Conservation (phyloP, 2,797 vertebrate species). For the Arctocebus calabarensis region DNA sequence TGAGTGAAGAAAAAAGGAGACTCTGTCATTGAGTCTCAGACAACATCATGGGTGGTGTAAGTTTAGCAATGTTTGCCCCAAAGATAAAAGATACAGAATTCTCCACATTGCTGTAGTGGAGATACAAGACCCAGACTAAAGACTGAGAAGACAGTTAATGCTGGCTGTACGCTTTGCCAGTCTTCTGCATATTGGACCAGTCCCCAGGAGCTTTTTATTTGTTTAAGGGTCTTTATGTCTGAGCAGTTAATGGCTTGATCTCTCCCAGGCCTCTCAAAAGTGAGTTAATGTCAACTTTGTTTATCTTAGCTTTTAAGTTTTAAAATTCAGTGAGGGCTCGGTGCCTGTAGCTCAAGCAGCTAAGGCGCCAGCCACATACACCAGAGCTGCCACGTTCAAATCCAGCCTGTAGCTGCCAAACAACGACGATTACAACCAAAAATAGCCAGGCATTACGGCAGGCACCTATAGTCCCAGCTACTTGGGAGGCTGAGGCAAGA, state of each 20-base stretch:
- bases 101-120: neutral
- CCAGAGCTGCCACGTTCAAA: no score
- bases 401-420: no score
- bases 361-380: no score
- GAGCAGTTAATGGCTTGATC: neutral
- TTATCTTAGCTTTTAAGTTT: slow-evolving; percentile 1
- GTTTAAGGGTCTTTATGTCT: slow-evolving; percentile 37
- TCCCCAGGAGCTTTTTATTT: neutral
- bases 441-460: no score
- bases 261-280: neutral
- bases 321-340: neutral
- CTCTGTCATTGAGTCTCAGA: neutral
- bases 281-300: neutral
- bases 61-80: neutral
- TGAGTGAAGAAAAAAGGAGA: neutral
- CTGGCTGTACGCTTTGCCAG: neutral
- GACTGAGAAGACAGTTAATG: neutral
- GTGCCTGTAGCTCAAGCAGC: no score
- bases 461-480: no score
- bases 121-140: neutral
- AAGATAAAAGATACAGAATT: neutral
- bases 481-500: no score
- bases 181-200: neutral
- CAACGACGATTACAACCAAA: no score
- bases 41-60: neutral